Evolutionary conservation across 2,888 invertebrate genomes (phyloP), one percentile per base, ranked within the genome.

Genomic region (Chydorus sphaericus): DNA sequence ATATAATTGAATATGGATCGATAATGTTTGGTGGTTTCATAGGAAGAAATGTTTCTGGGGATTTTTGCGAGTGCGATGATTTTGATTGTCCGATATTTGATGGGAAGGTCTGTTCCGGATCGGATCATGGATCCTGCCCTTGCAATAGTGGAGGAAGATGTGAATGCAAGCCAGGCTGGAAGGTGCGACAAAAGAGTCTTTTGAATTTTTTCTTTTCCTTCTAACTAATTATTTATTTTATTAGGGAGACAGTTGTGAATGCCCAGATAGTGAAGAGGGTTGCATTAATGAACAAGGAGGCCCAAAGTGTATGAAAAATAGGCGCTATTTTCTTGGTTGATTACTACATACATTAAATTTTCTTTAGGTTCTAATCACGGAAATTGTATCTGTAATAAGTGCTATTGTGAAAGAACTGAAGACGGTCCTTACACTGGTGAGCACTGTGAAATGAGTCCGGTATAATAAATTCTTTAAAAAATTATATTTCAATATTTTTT

Each of bases 51-150:
- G 36, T 55, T 14, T 55, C 36, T 18, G 55, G 55, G 23, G 33
- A 30, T 23, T 55, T n/a, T 33, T 55, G 55, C 36, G 48, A 55
- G 31, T 55, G 55, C 30, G 55, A 55, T 36, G 39, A 55, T 20
- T 55, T 55, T 26, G 37, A 48, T 3, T 55, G 55, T 31, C 55
- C 36, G 3, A 14, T 37, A 7, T 31, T 29, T 16, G 33, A 48
- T n/a, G 33, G 48, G n/a, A 48, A 31, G 20, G 36, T 55, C 23
- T 55, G 55, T n/a, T 55, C 55, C 7, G 55, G 55, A 16, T 28
- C 55, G 4, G 49, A 48, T 6, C 55, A 55, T 18, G 55, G 55
- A n/a, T 33, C 31, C 4, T 55, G 55, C 18, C 31, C 37, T 33
- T 55, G 55, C 37, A 44, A 44, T n/a, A 28, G 44, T 10, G 44